These are phyloP conservation scores for Synanthedon andrenaeformis DNA, from an alignment of 2,888 invertebrate genomes.

Conservation along the genomic window DNA sequence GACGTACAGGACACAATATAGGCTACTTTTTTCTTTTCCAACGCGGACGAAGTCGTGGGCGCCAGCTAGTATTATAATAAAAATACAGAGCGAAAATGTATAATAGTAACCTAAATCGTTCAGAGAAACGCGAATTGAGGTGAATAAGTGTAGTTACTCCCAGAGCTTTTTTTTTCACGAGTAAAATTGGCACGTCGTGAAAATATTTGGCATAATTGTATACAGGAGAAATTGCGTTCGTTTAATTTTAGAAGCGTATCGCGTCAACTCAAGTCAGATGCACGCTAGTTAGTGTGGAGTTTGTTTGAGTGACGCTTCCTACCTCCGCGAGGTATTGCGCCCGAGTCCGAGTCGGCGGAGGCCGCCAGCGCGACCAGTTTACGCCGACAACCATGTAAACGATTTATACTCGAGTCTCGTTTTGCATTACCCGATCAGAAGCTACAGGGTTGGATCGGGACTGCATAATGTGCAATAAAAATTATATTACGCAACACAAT, in stretches of 20 bases:
- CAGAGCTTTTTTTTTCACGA: too few species aligned
- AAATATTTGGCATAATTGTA: too few species aligned
- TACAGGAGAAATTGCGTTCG: neutral
- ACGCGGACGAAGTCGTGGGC: too few species aligned
- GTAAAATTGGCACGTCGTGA: too few species aligned
- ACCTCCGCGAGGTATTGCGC: constrained; percentile 31
- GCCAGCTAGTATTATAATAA: too few species aligned
- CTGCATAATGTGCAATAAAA: constrained; percentile 1
- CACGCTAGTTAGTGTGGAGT: neutral
- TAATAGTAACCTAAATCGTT: too few species aligned
- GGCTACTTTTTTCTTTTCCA: too few species aligned
- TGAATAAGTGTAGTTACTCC: too few species aligned
- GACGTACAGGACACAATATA: too few species aligned
- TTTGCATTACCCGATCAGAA: constrained; percentile 66
- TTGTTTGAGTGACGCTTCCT: constrained; percentile 38
- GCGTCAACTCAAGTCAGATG: constrained; percentile 5
- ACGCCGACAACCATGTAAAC: constrained; percentile 70
- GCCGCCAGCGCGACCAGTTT: constrained; percentile 59
- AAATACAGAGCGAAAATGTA: too few species aligned
- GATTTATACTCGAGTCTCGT: constrained; percentile 66
- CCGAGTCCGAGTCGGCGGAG: constrained; percentile 14
- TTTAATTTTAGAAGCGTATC: constrained; percentile 2
- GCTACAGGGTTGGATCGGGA: constrained; percentile 44
- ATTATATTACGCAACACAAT: constrained; percentile 5
- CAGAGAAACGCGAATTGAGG: too few species aligned